These are phyloP conservation scores for Zaprionus lachaisei DNA, from an alignment of 1,140 invertebrate genomes.

Conservation along the genomic window DNA sequence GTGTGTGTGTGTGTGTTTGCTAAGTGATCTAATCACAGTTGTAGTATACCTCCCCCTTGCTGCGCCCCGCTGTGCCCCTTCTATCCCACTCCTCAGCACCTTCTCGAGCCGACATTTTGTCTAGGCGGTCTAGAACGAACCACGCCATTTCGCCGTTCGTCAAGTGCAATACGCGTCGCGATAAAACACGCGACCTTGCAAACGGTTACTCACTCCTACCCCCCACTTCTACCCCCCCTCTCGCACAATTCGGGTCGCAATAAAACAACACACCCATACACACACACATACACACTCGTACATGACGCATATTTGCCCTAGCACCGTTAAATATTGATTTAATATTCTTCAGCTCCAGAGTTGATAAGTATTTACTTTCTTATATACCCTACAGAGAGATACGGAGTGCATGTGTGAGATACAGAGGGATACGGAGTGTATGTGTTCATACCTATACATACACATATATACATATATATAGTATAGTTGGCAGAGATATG, in stretches of 20 bases:
- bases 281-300: slow-evolving; percentile 5
- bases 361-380: slow-evolving; percentile 38
- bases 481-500: slow-evolving; percentile 1
- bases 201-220: background rate
- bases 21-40: slow-evolving; percentile 65
- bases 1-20: slow-evolving; percentile 14
- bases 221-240: slow-evolving; percentile 6
- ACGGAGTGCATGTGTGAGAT: background rate
- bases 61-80: background rate
- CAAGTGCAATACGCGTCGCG: slow-evolving; percentile 66
- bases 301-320: slow-evolving; percentile 71
- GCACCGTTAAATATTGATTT: slow-evolving; percentile 76
- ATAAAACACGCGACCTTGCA: slow-evolving; percentile 74
- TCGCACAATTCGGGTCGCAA: slow-evolving; percentile 2
- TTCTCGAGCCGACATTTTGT: slow-evolving; percentile 52
- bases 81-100: slow-evolving; percentile 25
- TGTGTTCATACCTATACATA: background rate
- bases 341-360: slow-evolving; percentile 59
- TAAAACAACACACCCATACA: slow-evolving; percentile 6
- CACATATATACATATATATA: background rate
- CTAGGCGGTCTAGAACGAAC: slow-evolving; percentile 60
- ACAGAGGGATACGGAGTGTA: background rate
- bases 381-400: slow-evolving; percentile 1
- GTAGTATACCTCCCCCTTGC: background rate
- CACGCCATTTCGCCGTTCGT: slow-evolving; percentile 65